These are phyloP conservation scores for Sarcophaga bullata DNA, from an alignment of 1,140 invertebrate genomes.

Conservation along the genomic window DNA sequence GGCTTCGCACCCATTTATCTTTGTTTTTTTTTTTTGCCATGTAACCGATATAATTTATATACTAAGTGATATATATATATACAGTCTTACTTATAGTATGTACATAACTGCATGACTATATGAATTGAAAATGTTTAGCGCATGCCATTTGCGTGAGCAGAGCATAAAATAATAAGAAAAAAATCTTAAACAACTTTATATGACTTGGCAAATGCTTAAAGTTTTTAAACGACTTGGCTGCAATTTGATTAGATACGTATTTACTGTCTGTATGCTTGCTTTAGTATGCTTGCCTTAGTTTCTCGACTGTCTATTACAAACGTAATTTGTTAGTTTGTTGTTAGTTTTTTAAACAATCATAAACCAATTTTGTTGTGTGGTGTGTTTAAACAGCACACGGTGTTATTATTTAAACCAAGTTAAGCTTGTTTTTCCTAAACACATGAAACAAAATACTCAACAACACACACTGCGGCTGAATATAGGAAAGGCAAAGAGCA, in stretches of 20 bases:
- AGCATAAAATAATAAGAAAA: neutral
- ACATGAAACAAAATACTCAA: no score
- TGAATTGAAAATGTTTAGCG: conserved; percentile 12
- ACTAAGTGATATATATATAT: neutral
- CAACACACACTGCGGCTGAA: no score
- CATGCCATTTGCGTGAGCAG: conserved; percentile 11
- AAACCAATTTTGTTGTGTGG: no score
- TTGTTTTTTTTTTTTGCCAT: no score
- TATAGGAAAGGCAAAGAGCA: no score
- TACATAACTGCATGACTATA: neutral
- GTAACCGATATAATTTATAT: neutral
- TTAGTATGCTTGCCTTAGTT: neutral
- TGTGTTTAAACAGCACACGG: no score
- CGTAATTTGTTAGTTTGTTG: no score
- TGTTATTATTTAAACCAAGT: no score
- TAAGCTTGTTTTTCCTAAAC: no score
- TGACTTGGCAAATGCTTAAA: neutral
- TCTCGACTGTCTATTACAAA: no score
- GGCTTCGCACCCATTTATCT: no score
- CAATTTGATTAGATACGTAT: conserved; percentile 24
- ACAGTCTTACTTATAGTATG: neutral
- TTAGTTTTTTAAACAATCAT: no score
- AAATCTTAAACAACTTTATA: neutral
- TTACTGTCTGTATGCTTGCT: neutral
- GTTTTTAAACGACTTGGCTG: conserved; percentile 13